Evolutionary conservation across 2,888 invertebrate species (phyloP), one percentile per base, ranked within the genome.

Genomic region (Eupithecia exiguata): DNA sequence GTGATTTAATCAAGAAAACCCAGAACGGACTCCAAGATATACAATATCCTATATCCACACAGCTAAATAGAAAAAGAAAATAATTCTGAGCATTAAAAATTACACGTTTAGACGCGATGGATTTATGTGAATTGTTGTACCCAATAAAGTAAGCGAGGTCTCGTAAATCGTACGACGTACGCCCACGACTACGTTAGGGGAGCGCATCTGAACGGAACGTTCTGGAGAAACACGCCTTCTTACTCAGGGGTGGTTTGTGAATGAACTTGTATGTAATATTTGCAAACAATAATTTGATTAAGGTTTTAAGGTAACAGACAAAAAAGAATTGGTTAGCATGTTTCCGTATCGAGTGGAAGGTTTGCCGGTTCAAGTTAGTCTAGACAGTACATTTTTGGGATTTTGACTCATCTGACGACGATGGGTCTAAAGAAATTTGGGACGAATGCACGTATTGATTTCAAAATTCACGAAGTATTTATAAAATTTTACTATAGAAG

Each of bases 61-160:
- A 62, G 76, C 82, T 81, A 84, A 86, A 82, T 80, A 80, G 79
- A 79, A 77, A 82, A 83, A 83, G 85, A 85, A 84, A 84, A 87
- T 83, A 83, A 80, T 75, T 75, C 77, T 80, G 81, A 73, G 82
- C 83, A 85, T 87, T 87, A 88, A 90, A 90, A 90, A 88, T 88
- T 84, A 87, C 86, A 87, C 84, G 83, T 81, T 77, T 77, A 84
- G 87, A 85, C 86, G 86, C 86, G 74, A 87, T 87, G 85, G 87
- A 93, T 93, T 93, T 93, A 93, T 93, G 91, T 86, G 91, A 91
- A 90, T 90, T 86, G 87, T 87, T 91, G 89, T 89, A 87, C 86
- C 89, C 91, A 92, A 93, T 93, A 93, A 93, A 93, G 91, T 90
- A 92, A 88, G 87, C 88, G 88, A 88, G 86, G 92, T 88, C 89